A percentile compares a stretch with the other conserved stretches of the same genome.
These are phyloP conservation scores for Campopleginae sp. DNA, from an alignment of 2,888 invertebrate genomes.

Conservation along the genomic window DNA sequence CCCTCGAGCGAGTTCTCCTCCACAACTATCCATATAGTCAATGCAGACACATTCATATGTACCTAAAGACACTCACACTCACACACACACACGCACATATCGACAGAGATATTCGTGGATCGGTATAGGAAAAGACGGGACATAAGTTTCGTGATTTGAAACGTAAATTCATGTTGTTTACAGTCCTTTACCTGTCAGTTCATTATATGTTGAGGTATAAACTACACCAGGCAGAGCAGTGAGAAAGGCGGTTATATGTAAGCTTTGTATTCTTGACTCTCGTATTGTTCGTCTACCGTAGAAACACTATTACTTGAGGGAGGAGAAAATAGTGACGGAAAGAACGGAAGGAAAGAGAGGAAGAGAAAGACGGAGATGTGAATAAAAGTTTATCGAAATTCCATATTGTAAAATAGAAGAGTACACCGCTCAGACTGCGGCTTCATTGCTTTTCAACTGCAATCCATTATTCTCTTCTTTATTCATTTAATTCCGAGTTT, in stretches of 20 bases:
- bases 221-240: background rate
- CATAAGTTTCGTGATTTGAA: slow-evolving; percentile 7
- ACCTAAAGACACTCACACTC: too few species aligned
- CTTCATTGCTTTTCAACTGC: slow-evolving; percentile 10
- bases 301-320: slow-evolving; percentile 45
- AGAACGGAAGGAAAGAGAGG: background rate
- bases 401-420: slow-evolving; percentile 25
- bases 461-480: slow-evolving; percentile 5
- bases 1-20: slow-evolving; percentile 58
- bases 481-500: slow-evolving; percentile 13
- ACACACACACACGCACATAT: slow-evolving; percentile 1
- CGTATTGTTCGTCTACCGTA: slow-evolving; percentile 50
- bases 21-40: slow-evolving; percentile 27
- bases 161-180: slow-evolving; percentile 11
- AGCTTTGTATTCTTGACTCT: slow-evolving; percentile 63
- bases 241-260: slow-evolving; percentile 21
- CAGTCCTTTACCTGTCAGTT: slow-evolving; percentile 2
- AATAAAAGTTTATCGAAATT: slow-evolving; percentile 40
- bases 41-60: background rate
- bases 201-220: background rate
- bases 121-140: background rate
- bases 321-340: slow-evolving; percentile 1
- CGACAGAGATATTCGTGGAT: background rate
- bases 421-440: slow-evolving; percentile 4
- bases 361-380: background rate